These are phyloP conservation scores for Papilio demoleus DNA, from an alignment of 2,888 invertebrate genomes.

Conservation along the genomic window DNA sequence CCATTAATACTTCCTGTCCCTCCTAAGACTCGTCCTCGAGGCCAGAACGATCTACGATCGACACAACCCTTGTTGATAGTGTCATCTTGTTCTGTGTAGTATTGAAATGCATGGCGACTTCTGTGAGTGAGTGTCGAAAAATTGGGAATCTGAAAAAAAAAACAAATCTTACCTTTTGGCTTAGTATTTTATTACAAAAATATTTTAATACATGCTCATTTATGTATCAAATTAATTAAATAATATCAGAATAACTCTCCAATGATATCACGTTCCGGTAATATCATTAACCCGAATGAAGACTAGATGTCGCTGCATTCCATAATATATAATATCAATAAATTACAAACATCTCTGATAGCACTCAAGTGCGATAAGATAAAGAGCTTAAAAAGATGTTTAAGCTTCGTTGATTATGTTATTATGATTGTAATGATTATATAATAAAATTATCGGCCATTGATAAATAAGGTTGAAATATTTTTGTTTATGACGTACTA, in stretches of 20 bases:
- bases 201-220: neutral
- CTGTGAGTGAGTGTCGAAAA: constrained; percentile 64
- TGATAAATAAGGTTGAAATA: neutral
- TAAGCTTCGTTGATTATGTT: neutral
- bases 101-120: constrained; percentile 64
- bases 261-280: neutral
- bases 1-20: constrained; percentile 77
- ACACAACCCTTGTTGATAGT: constrained; percentile 59
- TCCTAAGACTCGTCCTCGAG: constrained; percentile 71
- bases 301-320: neutral
- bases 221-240: neutral
- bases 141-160: constrained; percentile 67
- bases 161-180: neutral
- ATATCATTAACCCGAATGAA: neutral
- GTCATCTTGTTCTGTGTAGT: constrained; percentile 68
- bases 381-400: too few relatives aligned
- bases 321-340: neutral
- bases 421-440: too few relatives aligned
- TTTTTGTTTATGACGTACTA: too few relatives aligned
- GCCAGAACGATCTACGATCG: constrained; percentile 68
- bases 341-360: too few relatives aligned
- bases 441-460: neutral
- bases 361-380: too few relatives aligned
- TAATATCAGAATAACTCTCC: neutral
- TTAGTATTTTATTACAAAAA: too few relatives aligned